These are phyloP conservation scores for Andrena trimmerana DNA, from an alignment of 2,888 invertebrate species.

Conservation along the genomic window DNA sequence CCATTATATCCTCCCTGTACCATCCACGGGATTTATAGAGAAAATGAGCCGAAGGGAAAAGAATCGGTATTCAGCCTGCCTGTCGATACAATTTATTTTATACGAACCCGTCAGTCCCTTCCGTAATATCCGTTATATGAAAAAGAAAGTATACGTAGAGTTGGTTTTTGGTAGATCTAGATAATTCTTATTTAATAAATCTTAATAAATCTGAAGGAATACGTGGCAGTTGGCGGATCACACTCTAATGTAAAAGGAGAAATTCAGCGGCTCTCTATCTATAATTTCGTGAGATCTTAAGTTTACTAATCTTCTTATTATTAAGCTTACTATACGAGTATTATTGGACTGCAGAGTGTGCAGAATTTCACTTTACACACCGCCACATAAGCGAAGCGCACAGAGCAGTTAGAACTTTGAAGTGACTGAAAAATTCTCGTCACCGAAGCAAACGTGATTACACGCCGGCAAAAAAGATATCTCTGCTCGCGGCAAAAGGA, in stretches of 20 bases:
- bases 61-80: conserved; percentile 7
- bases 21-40: conserved; percentile 51
- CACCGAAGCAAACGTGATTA: not conserved
- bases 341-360: no score
- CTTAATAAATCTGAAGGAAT: not conserved
- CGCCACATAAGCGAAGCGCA: no score
- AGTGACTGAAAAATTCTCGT: no score
- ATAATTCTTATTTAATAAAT: not conserved
- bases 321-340: no score
- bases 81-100: conserved; percentile 33
- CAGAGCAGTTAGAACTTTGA: no score
- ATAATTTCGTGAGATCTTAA: no score
- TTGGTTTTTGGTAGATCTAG: no score
- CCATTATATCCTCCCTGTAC: conserved; percentile 63
- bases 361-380: no score
- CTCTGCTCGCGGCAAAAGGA: not conserved
- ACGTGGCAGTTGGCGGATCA: not conserved
- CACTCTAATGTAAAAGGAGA: not conserved
- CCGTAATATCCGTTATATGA: not conserved
- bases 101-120: conserved; percentile 3
- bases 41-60: conserved; percentile 40
- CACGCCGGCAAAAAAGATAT: not conserved
- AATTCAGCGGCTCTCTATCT: no score
- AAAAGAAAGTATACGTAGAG: not conserved
- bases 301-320: no score